Base-by-base conservation (phyloP, 2,797 vertebrate genomes). In the Micromesistius poutassou region DNA sequence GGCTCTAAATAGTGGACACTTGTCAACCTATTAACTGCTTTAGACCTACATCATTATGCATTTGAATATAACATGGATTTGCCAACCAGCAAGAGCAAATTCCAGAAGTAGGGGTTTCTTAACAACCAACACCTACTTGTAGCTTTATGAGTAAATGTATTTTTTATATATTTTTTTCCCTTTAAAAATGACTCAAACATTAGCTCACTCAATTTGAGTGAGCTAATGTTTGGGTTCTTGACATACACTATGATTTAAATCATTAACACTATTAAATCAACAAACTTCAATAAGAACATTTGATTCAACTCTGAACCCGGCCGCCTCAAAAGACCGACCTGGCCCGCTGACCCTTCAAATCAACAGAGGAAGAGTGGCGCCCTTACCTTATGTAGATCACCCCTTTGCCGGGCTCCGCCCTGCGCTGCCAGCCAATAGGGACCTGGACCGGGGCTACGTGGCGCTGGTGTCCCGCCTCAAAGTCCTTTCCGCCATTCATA, bases 401-500 rank as follows among this genome's bases (percentile, higher is more conserved):
- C 85, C 95, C 96, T 84, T 96, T 94, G 50, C 94, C 89, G 31
- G 93, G 94, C 89, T 97, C 97, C 91, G 94, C 93, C 86, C 93
- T 95, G 55, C 98, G 95, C 92, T 97, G 97, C 98, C 98, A 99
- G 87, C 97, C 97, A 88, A 99, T 97, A 84, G 97, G 97, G 86
- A 99, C 97, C 94, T 98, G 97, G 84, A 97, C 95, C 89, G 96
- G 94, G 87, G 92, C 86, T 85, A 93, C 93, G 87, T 93, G 95
- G 90, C 95, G 93, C 87, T 96, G 94, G 82, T 96, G 95, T 91
- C 95, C 97, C 91, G 94, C 94, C 88, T 97, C 96, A 94, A 94
- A 95, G 89, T 97, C 97, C 93, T 98, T 98, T 94, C 96, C 97
- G 93, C 97, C 97, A 96, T 98, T 99, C 98, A 99, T 99, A 95